Base-by-base conservation (phyloP, 2,113 vertebrate species). In the Sinocyclocheilus maitianheensis region DNA sequence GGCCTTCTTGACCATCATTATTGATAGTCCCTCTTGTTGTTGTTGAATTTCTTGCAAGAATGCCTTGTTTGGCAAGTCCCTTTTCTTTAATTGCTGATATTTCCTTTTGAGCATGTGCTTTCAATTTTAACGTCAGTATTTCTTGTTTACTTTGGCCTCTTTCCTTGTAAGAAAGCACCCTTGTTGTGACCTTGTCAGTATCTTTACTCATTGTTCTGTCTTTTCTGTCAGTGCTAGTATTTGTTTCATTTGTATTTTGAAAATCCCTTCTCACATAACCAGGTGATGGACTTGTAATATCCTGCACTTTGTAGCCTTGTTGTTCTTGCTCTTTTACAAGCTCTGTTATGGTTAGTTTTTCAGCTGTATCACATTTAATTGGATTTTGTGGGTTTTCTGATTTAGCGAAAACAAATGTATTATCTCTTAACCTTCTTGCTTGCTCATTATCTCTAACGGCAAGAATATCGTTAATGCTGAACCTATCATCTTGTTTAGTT, bases 31-130 rank as follows among this genome's bases (percentile, higher is more conserved):
- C 72, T 26, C 5, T 80, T 88, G 85, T 67, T 84, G 91, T 94
- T 55, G 75, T 37, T 9, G 89, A 30, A 34, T 83, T 90, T 93
- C 92, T 94, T 51, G 88, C 83, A 58, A 89, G 86, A 58, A 93
- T 81, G 2, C 87, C 91, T 90, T 88, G 89, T 84, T 89, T 88
- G 30, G 91, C 91, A 69, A 92, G 93, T 12, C 92, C 93, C 58
- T 93, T 94, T 91, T 94, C 94, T 92, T 94, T 95, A 48, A 95
- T 93, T 5, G 94, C 95, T 80, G 93, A 95, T 84, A 95, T 95
- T 84, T 95, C 94, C 77, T 96, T 96, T 87, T 96, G 94, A 51
- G 95, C 95, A 53, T 96, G 94, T 87, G 95, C 95, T 92, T 95
- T 96, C 77, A 96, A 92, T 91, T 92, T 96, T 20, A 94, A 95